These are phyloP conservation scores for Graptemys geographica DNA, from an alignment of 2,797 vertebrate species.

Conservation along the genomic window DNA sequence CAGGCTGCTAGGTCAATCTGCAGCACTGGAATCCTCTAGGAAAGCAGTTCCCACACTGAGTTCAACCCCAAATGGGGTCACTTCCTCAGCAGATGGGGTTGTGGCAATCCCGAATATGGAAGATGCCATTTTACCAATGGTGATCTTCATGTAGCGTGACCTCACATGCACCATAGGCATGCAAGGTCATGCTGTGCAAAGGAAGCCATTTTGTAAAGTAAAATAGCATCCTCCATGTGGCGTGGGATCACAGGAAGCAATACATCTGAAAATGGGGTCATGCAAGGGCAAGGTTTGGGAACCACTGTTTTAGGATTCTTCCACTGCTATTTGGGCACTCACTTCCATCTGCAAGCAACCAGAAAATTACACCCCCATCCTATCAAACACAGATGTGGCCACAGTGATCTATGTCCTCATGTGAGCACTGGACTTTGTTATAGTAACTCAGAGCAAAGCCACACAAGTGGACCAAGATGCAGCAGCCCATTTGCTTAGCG, in stretches of 20 bases:
- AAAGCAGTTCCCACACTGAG: neutral
- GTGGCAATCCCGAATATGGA: neutral
- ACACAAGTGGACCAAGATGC: neutral
- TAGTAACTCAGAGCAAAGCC: neutral
- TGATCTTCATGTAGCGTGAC: neutral
- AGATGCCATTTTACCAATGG: neutral
- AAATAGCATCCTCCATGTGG: neutral
- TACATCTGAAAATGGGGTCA: neutral
- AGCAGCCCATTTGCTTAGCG: neutral
- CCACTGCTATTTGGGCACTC: neutral
- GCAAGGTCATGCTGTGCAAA: neutral
- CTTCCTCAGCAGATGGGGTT: too few relatives aligned
- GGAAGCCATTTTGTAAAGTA: neutral
- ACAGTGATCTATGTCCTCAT: neutral
- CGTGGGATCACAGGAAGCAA: neutral
- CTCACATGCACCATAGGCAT: fast-evolving
- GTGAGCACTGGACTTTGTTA: neutral
- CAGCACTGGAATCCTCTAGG: neutral
- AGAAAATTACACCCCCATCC: neutral
- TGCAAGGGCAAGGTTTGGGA: neutral
- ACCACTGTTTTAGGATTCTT: neutral
- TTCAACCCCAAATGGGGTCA: neutral
- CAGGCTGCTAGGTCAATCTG: neutral
- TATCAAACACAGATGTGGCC: neutral
- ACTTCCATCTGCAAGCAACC: neutral